These are phyloP conservation scores for Seira ritae DNA, from an alignment of 2,888 invertebrate genomes.

Conservation along the genomic window DNA sequence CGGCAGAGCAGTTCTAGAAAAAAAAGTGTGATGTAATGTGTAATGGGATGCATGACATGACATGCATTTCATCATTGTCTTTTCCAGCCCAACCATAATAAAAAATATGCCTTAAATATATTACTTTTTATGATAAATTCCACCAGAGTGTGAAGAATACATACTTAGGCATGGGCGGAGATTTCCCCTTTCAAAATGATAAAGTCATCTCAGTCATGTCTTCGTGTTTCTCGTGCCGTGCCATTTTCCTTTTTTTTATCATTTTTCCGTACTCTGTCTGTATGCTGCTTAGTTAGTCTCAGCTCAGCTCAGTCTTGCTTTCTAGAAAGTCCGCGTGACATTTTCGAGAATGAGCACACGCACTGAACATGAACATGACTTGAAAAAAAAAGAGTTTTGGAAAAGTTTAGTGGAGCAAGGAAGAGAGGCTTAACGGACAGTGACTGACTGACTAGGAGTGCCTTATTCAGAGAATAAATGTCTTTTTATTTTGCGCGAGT, in stretches of 20 bases:
- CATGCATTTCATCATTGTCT: conserved; percentile 60
- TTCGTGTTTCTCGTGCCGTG: neutral
- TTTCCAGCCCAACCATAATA: conserved; percentile 12
- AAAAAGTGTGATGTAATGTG: conserved; percentile 34
- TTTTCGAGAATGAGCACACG: conserved; percentile 46
- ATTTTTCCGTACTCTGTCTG: too few relatives aligned
- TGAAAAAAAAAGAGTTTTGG: neutral
- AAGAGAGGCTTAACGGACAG: conserved; percentile 23
- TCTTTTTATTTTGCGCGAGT: too few relatives aligned
- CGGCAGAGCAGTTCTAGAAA: too few relatives aligned
- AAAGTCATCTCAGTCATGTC: neutral
- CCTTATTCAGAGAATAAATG: neutral
- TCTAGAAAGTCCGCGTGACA: conserved; percentile 31
- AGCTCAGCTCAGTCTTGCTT: conserved; percentile 16
- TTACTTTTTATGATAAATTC: conserved; percentile 18
- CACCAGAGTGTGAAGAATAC: too few relatives aligned
- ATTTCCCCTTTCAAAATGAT: conserved; percentile 11
- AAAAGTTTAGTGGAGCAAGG: conserved; percentile 40
- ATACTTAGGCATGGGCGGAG: conserved; percentile 10
- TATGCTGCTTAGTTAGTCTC: too few relatives aligned
- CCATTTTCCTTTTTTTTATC: neutral
- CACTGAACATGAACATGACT: too few relatives aligned
- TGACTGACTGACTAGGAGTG: conserved; percentile 15
- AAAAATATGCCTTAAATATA: conserved; percentile 19
- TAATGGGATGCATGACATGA: conserved; percentile 39